These are phyloP conservation scores for Sicus ferrugineus DNA, from an alignment of 2,888 invertebrate genomes.

Conservation along the genomic window DNA sequence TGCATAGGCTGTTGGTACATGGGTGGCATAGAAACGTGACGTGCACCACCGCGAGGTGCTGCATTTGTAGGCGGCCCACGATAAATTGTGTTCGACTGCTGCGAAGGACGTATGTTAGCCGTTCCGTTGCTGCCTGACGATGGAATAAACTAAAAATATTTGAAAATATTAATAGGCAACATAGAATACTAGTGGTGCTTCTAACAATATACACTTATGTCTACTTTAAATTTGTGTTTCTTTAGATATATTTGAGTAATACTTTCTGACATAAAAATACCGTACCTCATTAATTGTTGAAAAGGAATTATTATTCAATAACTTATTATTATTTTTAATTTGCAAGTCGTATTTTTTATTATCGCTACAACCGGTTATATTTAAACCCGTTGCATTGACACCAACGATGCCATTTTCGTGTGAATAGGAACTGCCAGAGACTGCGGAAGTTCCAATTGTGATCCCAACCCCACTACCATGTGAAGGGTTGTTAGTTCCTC, in stretches of 20 bases:
- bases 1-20: conserved; percentile 56
- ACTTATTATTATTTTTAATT: conserved; percentile 48
- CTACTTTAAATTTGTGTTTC: neutral
- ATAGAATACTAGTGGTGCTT: neutral
- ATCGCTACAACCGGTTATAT: conserved; percentile 46
- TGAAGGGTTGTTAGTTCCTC: conserved; percentile 29
- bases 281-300: conserved; percentile 54
- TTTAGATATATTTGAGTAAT: conserved; percentile 12
- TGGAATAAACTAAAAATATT: conserved; percentile 52
- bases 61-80: conserved; percentile 53
- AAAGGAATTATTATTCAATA: conserved; percentile 49
- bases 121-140: conserved; percentile 53
- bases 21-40: conserved; percentile 53
- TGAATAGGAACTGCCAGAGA: conserved; percentile 40
- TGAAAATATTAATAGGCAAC: neutral
- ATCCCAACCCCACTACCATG: conserved; percentile 25
- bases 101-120: conserved; percentile 54
- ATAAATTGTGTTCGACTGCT: conserved; percentile 53
- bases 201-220: neutral
- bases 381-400: conserved; percentile 38
- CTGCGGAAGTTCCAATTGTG: conserved; percentile 23
- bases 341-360: conserved; percentile 53
- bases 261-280: conserved; percentile 28
- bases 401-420: conserved; percentile 46
- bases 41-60: conserved; percentile 50